A percentile compares a stretch with the other conserved stretches of the same genome.
Conservation (phyloP, 37 sponge, comb jelly and placozoan species). For the Cladorhizidae sp. region DNA sequence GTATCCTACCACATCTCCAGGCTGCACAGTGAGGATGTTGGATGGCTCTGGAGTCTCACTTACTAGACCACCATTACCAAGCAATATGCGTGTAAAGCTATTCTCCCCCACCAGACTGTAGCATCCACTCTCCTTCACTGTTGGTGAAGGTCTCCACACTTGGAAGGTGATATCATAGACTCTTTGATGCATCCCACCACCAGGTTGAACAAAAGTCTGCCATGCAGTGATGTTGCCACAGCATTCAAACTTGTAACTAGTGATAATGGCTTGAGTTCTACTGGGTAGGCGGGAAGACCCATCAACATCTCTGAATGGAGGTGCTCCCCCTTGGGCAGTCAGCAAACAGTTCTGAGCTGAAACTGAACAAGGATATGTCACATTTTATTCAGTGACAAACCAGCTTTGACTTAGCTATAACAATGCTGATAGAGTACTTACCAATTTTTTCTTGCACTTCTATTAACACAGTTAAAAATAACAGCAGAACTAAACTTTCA, state of each 20-base stretch:
- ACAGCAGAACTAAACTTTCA: too few relatives aligned
- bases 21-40: conserved; percentile 15
- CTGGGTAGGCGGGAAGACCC: background rate
- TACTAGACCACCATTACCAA: conserved; percentile 5
- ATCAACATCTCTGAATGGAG: background rate
- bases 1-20: conserved; percentile 62
- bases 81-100: background rate
- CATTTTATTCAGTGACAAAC: too few relatives aligned
- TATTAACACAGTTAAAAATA: too few relatives aligned
- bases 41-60: conserved; percentile 5
- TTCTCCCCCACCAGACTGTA: conserved; percentile 38
- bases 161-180: conserved; percentile 32
- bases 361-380: too few relatives aligned
- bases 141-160: conserved; percentile 46
- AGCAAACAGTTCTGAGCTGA: background rate
- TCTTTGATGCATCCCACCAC: conserved; percentile 8
- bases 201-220: conserved; percentile 1
- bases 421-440: too few relatives aligned
- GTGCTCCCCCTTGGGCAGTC: background rate
- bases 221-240: conserved; percentile 17
- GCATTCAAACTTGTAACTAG: conserved; percentile 18
- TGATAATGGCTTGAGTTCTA: background rate
- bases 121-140: conserved; percentile 17
- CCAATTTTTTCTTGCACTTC: too few relatives aligned
- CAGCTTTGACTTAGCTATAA: too few relatives aligned